phyloP scores from a whole-genome alignment of 2,113 vertebrate genomes.

The Tachycineta bicolor region DNA sequence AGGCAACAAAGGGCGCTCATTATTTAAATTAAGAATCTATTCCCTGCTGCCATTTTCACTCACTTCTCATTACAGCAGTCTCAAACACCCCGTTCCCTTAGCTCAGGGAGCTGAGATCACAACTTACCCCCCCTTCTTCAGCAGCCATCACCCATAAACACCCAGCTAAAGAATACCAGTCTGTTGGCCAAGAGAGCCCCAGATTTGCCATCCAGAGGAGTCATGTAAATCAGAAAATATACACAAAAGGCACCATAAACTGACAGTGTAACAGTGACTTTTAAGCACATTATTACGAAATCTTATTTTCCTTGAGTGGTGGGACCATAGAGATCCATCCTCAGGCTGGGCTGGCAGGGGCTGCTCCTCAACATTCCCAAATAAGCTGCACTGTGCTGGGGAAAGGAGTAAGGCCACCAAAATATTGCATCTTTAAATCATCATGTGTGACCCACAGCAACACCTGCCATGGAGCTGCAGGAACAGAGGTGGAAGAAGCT shows the following conservation, averaged over 20 bases:
- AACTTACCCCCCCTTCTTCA: neutral
- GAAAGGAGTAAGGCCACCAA: neutral
- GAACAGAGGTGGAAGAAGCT: neutral
- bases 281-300: neutral
- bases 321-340: neutral
- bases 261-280: neutral
- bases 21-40: slow-evolving; percentile 64
- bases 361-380: neutral
- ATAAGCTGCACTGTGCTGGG: neutral
- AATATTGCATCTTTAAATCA: neutral
- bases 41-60: slow-evolving; percentile 45
- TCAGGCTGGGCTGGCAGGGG: neutral
- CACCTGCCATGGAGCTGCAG: neutral
- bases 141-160: neutral
- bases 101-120: neutral
- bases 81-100: neutral
- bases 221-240: neutral
- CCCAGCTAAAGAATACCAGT: neutral
- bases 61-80: neutral
- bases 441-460: neutral
- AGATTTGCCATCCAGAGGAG: neutral
- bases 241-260: neutral
- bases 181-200: neutral
- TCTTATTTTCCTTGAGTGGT: neutral
- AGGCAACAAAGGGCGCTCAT: slow-evolving; percentile 52